phyloP scores from a whole-genome alignment of 2,113 vertebrate genomes.

The Coracopsis vasa region DNA sequence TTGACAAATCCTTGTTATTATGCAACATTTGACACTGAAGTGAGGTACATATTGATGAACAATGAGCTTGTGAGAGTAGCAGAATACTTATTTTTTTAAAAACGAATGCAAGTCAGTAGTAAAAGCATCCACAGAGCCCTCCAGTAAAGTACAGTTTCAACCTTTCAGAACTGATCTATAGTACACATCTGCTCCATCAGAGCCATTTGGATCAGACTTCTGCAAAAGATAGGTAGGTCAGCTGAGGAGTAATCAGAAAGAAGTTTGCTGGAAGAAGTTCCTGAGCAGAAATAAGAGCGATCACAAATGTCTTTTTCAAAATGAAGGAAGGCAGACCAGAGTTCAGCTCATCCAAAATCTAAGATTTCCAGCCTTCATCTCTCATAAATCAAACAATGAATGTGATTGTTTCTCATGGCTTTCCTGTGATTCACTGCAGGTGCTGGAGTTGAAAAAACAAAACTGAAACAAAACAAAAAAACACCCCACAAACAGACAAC shows the following conservation, averaged over 20 bases:
- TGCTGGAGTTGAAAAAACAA: background rate
- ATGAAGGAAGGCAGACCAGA: background rate
- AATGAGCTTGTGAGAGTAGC: background rate
- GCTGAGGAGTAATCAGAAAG: background rate
- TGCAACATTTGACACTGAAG: background rate
- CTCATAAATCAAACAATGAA: background rate
- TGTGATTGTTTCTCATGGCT: rapidly evolving
- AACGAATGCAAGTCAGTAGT: background rate
- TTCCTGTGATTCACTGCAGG: background rate
- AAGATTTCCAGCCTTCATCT: background rate
- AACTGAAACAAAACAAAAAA: background rate
- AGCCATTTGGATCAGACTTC: background rate
- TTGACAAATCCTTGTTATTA: background rate
- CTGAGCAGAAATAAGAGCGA: rapidly evolving
- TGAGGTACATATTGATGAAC: background rate
- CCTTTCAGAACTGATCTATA: background rate
- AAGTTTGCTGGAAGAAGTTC: background rate
- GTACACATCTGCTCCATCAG: background rate
- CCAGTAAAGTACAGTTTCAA: rapidly evolving
- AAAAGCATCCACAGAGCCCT: background rate
- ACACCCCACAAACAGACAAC: background rate
- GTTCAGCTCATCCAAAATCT: background rate
- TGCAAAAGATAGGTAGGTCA: background rate
- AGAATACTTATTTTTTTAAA: background rate
- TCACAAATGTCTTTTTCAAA: background rate